These are phyloP conservation scores for Liodrosophila aerea DNA, from an alignment of 2,888 invertebrate species.

Conservation along the genomic window DNA sequence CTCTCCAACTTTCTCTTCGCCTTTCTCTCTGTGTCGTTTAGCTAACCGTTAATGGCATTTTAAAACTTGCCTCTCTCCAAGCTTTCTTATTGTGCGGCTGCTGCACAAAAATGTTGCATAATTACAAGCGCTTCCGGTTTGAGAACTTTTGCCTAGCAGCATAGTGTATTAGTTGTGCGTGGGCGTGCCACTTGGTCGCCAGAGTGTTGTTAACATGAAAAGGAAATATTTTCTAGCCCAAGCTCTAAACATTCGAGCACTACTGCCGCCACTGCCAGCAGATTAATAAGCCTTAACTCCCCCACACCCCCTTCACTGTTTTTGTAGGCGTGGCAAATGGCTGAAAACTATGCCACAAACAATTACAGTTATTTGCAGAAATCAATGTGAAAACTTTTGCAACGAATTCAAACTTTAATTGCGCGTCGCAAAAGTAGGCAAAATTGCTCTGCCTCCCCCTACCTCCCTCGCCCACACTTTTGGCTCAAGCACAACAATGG, in stretches of 20 bases:
- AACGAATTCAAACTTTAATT: constrained; percentile 65
- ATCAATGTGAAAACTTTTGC: constrained; percentile 65
- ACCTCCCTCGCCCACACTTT: no score
- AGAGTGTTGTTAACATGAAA: constrained; percentile 48
- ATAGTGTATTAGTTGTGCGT: constrained; percentile 47
- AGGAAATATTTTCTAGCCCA: constrained; percentile 20
- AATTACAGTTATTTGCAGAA: constrained; percentile 66
- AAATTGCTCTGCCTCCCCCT: no score
- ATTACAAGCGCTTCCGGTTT: constrained; percentile 70
- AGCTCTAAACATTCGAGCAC: not conserved
- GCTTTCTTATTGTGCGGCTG: constrained; percentile 62
- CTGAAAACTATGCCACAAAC: constrained; percentile 60
- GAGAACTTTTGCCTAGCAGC: constrained; percentile 51
- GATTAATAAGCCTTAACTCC: constrained; percentile 38
- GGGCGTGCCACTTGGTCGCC: not conserved
- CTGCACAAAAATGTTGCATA: constrained; percentile 73
- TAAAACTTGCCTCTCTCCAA: constrained; percentile 69
- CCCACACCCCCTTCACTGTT: not conserved
- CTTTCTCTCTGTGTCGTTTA: constrained; percentile 49
- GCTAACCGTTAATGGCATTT: constrained; percentile 76
- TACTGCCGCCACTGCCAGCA: constrained; percentile 1
- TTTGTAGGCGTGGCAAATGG: not conserved
- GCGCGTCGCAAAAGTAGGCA: constrained; percentile 29
- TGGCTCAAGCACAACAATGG: constrained; percentile 17
- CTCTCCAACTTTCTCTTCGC: not conserved